These are phyloP conservation scores for Rotaria socialis DNA, from an alignment of 2,888 invertebrate species.

Conservation along the genomic window DNA sequence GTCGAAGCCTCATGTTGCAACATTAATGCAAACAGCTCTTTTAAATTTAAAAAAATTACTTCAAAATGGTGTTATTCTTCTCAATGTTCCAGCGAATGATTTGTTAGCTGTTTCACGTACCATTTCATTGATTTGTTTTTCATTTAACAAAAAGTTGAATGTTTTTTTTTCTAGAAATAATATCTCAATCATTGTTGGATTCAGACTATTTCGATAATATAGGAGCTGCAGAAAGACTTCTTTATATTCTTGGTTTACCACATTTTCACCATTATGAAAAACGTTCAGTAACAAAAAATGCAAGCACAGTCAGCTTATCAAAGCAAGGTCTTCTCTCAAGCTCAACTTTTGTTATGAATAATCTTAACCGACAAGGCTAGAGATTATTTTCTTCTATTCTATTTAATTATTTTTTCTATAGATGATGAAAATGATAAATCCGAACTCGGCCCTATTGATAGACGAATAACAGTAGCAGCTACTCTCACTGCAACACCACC, in stretches of 20 bases:
- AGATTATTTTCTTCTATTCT: neutral
- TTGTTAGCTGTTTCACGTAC: constrained; percentile 24
- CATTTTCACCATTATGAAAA: constrained; percentile 45
- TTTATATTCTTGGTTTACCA: constrained; percentile 33
- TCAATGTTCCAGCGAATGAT: neutral
- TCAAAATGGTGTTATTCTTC: neutral
- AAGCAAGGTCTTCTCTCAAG: constrained; percentile 24
- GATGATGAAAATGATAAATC: neutral
- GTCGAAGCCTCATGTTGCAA: constrained; percentile 43
- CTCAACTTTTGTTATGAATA: neutral
- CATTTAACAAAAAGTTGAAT: neutral
- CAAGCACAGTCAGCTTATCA: constrained; percentile 27
- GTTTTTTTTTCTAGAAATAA: neutral
- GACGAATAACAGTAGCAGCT: neutral
- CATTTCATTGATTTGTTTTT: too few species aligned
- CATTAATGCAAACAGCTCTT: constrained; percentile 36
- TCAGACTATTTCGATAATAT: neutral
- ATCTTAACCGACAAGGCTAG: neutral
- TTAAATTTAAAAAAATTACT: constrained; percentile 18
- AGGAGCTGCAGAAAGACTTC: constrained; percentile 17
- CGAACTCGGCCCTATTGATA: neutral
- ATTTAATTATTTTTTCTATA: neutral
- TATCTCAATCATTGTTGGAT: constrained; percentile 10
- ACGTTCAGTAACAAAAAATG: constrained; percentile 27
- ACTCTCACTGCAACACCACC: neutral